A percentile compares a stretch with the other conserved stretches of the same genome.
phyloP scores from a whole-genome alignment of 2,888 invertebrate genomes.

The Harpagoxenus sublaevis region DNA sequence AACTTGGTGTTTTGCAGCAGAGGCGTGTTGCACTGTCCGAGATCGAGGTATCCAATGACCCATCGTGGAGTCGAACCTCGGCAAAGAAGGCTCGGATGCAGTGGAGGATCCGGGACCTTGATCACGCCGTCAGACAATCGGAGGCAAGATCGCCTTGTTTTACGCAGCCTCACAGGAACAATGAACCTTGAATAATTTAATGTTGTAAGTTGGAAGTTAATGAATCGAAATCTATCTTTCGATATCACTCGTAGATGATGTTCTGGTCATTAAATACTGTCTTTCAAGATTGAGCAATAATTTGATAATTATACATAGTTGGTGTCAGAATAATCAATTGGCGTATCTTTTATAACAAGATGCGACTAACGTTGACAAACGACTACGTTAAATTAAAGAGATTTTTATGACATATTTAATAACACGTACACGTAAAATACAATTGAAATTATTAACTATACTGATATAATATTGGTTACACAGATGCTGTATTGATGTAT shows the following conservation, averaged over 20 bases:
- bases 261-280: background rate
- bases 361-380: background rate
- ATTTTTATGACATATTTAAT: background rate
- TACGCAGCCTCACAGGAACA: background rate
- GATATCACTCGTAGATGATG: background rate
- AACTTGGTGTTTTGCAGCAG: constrained; percentile 16
- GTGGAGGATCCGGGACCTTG: constrained; percentile 57
- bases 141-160: background rate
- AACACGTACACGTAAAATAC: background rate
- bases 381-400: background rate
- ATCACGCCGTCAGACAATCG: constrained; percentile 13
- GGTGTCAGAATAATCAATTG: background rate
- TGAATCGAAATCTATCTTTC: background rate
- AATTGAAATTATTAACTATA: background rate
- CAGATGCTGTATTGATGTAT: background rate
- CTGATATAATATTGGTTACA: background rate
- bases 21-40: constrained; percentile 42
- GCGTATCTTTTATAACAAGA: background rate
- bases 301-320: background rate
- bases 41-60: constrained; percentile 38
- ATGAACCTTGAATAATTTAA: background rate
- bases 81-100: constrained; percentile 31
- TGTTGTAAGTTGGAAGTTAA: background rate
- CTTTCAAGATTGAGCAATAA: background rate
- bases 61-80: constrained; percentile 17